These are phyloP conservation scores for Motacilla alba DNA, from an alignment of 2,113 vertebrate genomes.

Conservation along the genomic window DNA sequence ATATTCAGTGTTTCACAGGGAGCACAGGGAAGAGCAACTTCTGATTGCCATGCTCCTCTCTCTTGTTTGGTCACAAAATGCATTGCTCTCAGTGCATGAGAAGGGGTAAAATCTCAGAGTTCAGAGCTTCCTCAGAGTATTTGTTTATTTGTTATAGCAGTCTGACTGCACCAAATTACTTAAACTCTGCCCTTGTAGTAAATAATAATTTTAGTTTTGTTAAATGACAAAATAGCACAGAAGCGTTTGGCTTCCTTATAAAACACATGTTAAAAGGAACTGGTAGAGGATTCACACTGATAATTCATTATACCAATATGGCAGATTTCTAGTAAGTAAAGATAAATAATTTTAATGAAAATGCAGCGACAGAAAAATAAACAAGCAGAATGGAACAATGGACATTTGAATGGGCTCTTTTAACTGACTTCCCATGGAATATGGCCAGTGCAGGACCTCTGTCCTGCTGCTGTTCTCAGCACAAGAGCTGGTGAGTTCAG, in stretches of 20 bases:
- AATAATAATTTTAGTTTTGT: slow-evolving; percentile 44
- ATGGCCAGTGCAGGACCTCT: background rate
- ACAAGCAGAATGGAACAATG: slow-evolving; percentile 6
- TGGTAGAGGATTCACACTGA: background rate
- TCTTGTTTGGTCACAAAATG: background rate
- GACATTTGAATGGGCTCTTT: slow-evolving; percentile 38
- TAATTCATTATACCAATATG: background rate
- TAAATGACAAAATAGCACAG: slow-evolving; percentile 15
- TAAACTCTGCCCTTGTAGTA: background rate
- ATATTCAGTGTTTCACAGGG: background rate
- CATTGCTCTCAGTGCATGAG: background rate
- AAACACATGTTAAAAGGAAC: background rate
- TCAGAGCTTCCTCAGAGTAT: background rate
- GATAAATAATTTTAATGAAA: slow-evolving; percentile 15
- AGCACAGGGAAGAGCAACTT: background rate
- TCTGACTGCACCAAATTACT: background rate
- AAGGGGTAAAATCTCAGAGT: background rate
- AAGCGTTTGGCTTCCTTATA: background rate
- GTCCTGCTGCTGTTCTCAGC: background rate
- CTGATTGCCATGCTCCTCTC: background rate
- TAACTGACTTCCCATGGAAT: background rate
- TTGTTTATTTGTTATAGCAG: background rate
- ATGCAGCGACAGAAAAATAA: slow-evolving; percentile 31
- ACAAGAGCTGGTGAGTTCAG: background rate
- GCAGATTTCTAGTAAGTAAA: slow-evolving; percentile 1